A percentile compares a stretch with the other conserved stretches of the same genome.
phyloP scores from a whole-genome alignment of 2,888 invertebrate species.

The Rotaria magnacalcarata region DNA sequence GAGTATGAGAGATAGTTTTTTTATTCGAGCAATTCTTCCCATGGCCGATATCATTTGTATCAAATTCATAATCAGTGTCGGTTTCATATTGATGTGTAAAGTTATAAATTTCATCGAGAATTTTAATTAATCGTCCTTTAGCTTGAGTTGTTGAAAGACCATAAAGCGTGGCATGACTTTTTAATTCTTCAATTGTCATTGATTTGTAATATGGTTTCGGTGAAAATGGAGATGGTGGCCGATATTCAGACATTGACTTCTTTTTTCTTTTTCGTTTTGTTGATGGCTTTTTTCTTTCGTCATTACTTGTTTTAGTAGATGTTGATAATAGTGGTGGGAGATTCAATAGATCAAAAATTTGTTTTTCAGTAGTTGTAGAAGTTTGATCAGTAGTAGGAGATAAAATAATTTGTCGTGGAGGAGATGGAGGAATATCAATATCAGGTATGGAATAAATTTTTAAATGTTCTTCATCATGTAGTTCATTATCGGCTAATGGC shows the following conservation, averaged over 20 bases:
- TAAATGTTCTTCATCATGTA: background rate
- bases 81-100: constrained; percentile 12
- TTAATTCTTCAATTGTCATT: background rate
- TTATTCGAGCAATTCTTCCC: background rate
- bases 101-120: constrained; percentile 22
- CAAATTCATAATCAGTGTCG: background rate
- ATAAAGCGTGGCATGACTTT: background rate
- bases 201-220: background rate
- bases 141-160: background rate
- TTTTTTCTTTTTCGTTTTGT: background rate
- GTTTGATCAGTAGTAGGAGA: background rate
- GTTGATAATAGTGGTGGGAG: background rate
- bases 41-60: background rate
- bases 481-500: background rate
- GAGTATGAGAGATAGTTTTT: background rate
- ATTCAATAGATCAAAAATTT: background rate
- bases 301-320: background rate
- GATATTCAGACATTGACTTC: background rate
- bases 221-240: constrained; percentile 7
- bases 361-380: background rate
- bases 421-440: background rate
- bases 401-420: background rate
- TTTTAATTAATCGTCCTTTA: background rate
- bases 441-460: constrained; percentile 1
- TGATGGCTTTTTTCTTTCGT: background rate